Percentiles rank a stretch among this genome's conserved stretches.
These are phyloP conservation scores for Rhagium mordax DNA, from an alignment of 2,888 invertebrate species.

Conservation along the genomic window DNA sequence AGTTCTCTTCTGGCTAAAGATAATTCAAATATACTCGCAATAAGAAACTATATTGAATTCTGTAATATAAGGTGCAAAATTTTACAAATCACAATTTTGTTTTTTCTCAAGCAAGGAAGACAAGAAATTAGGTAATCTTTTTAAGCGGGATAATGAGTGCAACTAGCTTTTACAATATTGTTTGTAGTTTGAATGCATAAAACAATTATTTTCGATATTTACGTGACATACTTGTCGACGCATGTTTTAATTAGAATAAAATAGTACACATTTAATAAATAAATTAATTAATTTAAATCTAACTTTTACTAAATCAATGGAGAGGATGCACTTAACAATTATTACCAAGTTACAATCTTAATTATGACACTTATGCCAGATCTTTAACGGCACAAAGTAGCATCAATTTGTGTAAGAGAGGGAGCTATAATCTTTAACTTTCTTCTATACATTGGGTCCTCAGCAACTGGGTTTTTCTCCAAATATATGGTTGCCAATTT, in stretches of 20 bases:
- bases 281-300: too few species aligned
- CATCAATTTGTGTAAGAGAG: slow-evolving; percentile 93
- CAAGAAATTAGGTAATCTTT: too few species aligned
- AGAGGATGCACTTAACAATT: background rate
- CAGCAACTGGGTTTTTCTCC: slow-evolving; percentile 91
- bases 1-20: too few species aligned
- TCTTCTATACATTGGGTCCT: slow-evolving; percentile 89
- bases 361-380: background rate
- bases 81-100: too few species aligned
- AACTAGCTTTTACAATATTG: too few species aligned
- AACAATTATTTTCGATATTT: too few species aligned
- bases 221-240: background rate
- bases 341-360: background rate
- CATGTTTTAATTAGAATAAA: background rate
- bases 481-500: slow-evolving; percentile 90
- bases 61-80: too few species aligned
- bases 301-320: background rate
- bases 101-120: too few species aligned
- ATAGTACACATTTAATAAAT: background rate
- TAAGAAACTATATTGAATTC: too few species aligned
- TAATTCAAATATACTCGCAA: too few species aligned
- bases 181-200: too few species aligned
- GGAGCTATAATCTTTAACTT: slow-evolving; percentile 93
- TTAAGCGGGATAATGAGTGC: too few species aligned
- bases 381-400: slow-evolving; percentile 86